Evolutionary conservation across 2,797 vertebrate species (phyloP).

Genomic region (Takifugu rubripes): DNA sequence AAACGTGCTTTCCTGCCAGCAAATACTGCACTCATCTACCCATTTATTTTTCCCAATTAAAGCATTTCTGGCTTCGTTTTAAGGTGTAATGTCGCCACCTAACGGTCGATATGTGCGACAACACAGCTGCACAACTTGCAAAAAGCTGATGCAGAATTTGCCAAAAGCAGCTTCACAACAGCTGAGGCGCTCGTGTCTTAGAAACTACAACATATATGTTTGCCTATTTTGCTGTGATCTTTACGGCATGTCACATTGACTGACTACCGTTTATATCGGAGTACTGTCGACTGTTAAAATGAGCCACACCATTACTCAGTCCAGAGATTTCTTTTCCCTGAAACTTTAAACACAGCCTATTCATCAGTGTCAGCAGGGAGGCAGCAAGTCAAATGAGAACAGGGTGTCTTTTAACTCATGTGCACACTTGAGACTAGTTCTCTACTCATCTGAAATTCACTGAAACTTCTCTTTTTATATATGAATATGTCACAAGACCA

Average conservation of each 20-base stretch:
- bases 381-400: slow-evolving; percentile 43
- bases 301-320: slow-evolving; percentile 26
- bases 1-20: background rate
- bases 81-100: slow-evolving; percentile 46
- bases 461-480: background rate
- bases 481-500: background rate
- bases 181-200: slow-evolving; percentile 23
- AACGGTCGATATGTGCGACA: slow-evolving; percentile 41
- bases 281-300: slow-evolving; percentile 42
- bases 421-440: slow-evolving; percentile 56
- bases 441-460: slow-evolving; percentile 4
- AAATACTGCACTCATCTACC: background rate
- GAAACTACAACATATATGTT: slow-evolving; percentile 12
- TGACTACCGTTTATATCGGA: slow-evolving; percentile 16
- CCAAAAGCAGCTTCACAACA: background rate
- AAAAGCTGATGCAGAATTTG: background rate
- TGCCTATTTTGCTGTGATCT: background rate
- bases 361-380: slow-evolving; percentile 55
- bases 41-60: background rate
- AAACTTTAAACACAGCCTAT: slow-evolving; percentile 64
- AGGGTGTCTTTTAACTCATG: slow-evolving; percentile 57
- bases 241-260: slow-evolving; percentile 6
- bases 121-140: slow-evolving; percentile 8
- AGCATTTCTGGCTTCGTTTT: slow-evolving; percentile 3
- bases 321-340: slow-evolving; percentile 63